phyloP scores from a whole-genome alignment of 1,140 invertebrate genomes.

The Hyles euphorbiae region DNA sequence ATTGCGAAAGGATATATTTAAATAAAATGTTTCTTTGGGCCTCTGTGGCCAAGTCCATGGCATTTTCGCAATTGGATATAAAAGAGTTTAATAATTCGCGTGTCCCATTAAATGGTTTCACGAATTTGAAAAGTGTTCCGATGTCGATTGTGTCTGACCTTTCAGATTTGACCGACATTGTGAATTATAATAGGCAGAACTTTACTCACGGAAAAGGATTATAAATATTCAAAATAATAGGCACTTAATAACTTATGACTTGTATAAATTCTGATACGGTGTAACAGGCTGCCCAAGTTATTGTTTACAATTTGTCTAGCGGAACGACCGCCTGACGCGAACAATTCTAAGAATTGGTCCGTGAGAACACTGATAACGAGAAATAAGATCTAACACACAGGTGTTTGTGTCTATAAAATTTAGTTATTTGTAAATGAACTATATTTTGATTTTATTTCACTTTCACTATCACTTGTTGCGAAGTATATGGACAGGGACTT shows the following conservation, averaged over 20 bases:
- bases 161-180: too few species aligned
- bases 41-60: slow-evolving; percentile 5
- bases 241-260: too few species aligned
- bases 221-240: too few species aligned
- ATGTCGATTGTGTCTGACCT: too few species aligned
- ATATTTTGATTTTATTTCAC: background rate
- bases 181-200: too few species aligned
- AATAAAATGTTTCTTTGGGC: slow-evolving; percentile 10
- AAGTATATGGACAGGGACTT: background rate
- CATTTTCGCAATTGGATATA: slow-evolving; percentile 19
- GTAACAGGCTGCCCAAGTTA: slow-evolving; percentile 2
- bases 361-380: background rate
- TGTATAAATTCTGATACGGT: background rate
- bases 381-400: background rate
- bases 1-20: slow-evolving; percentile 20
- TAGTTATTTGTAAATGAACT: background rate
- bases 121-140: too few species aligned
- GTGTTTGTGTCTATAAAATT: background rate
- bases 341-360: background rate
- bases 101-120: slow-evolving; percentile 7
- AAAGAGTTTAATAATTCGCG: slow-evolving; percentile 10
- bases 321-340: background rate
- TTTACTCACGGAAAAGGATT: too few species aligned
- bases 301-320: background rate
- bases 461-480: background rate